Conservation (phyloP, 2,113 vertebrate genomes). For the Vulpes lagopus region DNA sequence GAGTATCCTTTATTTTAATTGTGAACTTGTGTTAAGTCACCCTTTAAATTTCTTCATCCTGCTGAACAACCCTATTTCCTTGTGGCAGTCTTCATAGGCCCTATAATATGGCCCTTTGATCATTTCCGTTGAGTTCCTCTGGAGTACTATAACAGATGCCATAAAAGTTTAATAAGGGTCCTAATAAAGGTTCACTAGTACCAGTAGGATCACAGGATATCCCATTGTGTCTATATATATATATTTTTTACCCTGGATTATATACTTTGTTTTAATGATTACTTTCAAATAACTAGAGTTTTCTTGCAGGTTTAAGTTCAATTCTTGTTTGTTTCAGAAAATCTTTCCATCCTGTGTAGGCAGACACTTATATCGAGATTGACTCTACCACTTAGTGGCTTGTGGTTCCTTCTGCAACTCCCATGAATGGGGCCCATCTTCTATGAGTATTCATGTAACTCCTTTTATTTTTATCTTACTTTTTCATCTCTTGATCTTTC, state of each 20-base stretch:
- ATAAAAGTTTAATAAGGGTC: conserved; percentile 6
- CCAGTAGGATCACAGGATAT: background rate
- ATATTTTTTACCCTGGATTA: background rate
- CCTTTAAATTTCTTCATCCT: conserved; percentile 23
- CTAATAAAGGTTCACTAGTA: background rate
- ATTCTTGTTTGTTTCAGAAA: background rate
- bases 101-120: background rate
- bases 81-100: background rate
- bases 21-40: conserved; percentile 49
- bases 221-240: background rate
- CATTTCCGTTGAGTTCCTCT: background rate
- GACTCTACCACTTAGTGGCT: background rate
- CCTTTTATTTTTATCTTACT: background rate
- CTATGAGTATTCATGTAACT: background rate
- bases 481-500: conserved; percentile 3
- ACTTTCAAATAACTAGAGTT: background rate
- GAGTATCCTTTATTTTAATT: conserved; percentile 54
- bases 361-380: background rate
- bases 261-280: conserved; percentile 12
- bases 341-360: background rate
- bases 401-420: background rate
- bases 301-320: background rate
- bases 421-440: background rate
- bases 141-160: background rate
- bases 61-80: background rate